These are phyloP conservation scores for Eremophila alpestris DNA, from an alignment of 2,797 vertebrate genomes.

Conservation along the genomic window DNA sequence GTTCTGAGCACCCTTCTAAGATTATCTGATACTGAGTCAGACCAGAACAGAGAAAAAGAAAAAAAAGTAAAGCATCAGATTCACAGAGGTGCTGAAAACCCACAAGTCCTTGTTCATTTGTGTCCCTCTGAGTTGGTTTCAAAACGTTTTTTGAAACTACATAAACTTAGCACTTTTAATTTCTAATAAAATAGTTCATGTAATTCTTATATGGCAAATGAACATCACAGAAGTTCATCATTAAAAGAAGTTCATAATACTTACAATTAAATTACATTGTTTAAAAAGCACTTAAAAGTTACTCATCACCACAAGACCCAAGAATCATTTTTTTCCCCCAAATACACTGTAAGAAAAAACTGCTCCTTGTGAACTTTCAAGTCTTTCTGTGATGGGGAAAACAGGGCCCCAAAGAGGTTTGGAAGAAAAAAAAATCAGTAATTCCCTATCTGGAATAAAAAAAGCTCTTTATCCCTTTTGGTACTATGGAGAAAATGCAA, in stretches of 20 bases:
- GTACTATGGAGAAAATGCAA: neutral
- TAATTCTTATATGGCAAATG: neutral
- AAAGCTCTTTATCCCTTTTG: neutral
- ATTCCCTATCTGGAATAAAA: neutral
- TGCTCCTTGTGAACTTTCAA: neutral
- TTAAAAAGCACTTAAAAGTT: neutral
- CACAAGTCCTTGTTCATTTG: neutral
- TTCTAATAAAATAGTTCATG: neutral
- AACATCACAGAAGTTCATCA: neutral
- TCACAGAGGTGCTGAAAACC: neutral
- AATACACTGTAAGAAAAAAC: neutral
- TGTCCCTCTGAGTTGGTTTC: neutral
- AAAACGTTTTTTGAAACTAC: neutral
- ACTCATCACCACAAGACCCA: neutral
- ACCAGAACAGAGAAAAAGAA: neutral
- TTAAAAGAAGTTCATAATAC: neutral
- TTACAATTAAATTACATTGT: neutral
- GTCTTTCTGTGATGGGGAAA: neutral
- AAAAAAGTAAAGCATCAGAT: neutral
- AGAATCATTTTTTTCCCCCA: neutral
- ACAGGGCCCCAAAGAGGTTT: neutral
- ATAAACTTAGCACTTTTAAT: neutral
- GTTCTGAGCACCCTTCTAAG: neutral
- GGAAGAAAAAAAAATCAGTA: neutral
- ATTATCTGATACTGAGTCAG: neutral